A percentile compares a stretch with the other conserved stretches of the same genome.
phyloP scores from a whole-genome alignment of 1,140 invertebrate genomes.

The Habropoda laboriosa region DNA sequence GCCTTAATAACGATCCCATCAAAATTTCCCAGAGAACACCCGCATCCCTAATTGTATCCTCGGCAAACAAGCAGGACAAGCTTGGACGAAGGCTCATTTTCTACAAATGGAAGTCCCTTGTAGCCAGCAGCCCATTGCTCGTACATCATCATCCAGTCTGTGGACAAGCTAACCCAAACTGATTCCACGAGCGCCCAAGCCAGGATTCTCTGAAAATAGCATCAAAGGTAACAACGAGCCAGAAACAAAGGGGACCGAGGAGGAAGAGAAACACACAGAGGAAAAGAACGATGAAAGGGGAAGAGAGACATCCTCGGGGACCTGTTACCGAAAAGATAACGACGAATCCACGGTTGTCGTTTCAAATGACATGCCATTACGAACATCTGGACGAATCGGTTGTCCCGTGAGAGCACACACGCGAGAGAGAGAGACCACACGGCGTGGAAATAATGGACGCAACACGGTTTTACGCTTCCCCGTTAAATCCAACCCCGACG shows the following conservation, averaged over 20 bases:
- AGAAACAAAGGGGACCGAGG: not conserved
- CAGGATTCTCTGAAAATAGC: not conserved
- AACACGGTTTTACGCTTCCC: not conserved
- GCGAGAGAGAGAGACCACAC: too few relatives aligned
- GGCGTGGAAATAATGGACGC: slow-evolving; percentile 45
- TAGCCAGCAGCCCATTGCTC: not conserved
- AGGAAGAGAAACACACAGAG: not conserved
- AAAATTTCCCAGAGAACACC: not conserved
- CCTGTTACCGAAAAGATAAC: slow-evolving; percentile 61
- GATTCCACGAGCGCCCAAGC: too few relatives aligned
- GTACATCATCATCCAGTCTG: slow-evolving; percentile 21
- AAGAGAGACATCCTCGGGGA: slow-evolving; percentile 24
- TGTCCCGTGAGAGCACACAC: not conserved
- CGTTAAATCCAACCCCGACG: slow-evolving; percentile 15
- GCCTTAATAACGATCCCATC: not conserved
- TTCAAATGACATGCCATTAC: slow-evolving; percentile 44
- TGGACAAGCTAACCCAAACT: not conserved
- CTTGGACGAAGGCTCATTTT: slow-evolving; percentile 2
- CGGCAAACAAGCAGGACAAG: not conserved
- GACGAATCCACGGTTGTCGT: slow-evolving; percentile 45
- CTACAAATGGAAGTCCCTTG: slow-evolving; percentile 41
- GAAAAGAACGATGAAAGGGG: not conserved
- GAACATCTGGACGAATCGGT: slow-evolving; percentile 46
- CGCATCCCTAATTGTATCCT: slow-evolving; percentile 3
- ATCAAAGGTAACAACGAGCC: not conserved